phyloP scores from a whole-genome alignment of 2,113 vertebrate species.

The Progne subis region DNA sequence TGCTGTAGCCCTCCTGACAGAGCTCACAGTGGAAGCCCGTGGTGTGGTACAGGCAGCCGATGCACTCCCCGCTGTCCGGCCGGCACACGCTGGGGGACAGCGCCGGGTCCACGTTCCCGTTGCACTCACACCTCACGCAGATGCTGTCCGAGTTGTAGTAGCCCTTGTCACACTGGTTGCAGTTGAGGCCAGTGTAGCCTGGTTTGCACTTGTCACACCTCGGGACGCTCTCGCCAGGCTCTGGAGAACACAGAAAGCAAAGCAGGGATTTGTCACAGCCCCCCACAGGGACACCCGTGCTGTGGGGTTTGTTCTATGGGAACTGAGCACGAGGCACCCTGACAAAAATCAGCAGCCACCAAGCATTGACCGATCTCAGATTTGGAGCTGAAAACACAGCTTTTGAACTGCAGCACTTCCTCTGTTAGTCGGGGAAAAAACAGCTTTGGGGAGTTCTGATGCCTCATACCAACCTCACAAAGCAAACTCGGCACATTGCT shows the following conservation, averaged over 20 bases:
- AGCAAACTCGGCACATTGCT: not conserved
- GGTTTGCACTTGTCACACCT: slow-evolving; percentile 82
- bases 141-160: slow-evolving; percentile 83
- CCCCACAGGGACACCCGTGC: rapidly evolving
- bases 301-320: not conserved
- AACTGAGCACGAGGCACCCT: not conserved
- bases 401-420: not conserved
- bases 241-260: slow-evolving; percentile 67
- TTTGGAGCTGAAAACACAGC: not conserved
- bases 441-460: not conserved
- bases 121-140: slow-evolving; percentile 85
- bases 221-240: slow-evolving; percentile 58
- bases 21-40: slow-evolving; percentile 81
- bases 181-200: slow-evolving; percentile 79
- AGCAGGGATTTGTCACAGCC: not conserved
- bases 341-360: not conserved
- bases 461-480: not conserved
- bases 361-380: not conserved
- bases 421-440: not conserved
- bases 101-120: slow-evolving; percentile 81
- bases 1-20: slow-evolving; percentile 81
- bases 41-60: slow-evolving; percentile 85
- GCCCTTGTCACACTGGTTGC: slow-evolving; percentile 81
- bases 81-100: slow-evolving; percentile 77
- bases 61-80: slow-evolving; percentile 84